These are phyloP conservation scores for Germaria angustata DNA, from an alignment of 2,888 invertebrate genomes.

Conservation along the genomic window DNA sequence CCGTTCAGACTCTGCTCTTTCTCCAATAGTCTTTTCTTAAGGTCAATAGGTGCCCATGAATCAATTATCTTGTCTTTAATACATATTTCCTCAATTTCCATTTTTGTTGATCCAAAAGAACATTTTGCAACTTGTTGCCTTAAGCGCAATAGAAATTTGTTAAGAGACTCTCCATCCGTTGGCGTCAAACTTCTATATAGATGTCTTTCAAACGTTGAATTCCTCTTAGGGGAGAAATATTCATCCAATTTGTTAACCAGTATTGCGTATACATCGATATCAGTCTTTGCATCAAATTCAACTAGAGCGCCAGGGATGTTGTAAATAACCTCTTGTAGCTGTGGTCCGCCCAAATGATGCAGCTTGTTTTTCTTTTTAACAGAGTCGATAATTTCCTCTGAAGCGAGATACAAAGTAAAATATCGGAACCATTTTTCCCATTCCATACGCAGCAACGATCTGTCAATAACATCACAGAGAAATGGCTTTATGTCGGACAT, in stretches of 20 bases:
- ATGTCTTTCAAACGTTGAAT: constrained; percentile 70
- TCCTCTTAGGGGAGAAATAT: no score
- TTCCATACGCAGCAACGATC: constrained; percentile 53
- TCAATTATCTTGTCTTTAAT: constrained; percentile 43
- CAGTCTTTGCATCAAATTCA: no score
- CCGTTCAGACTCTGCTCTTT: constrained; percentile 42
- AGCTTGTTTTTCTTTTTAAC: constrained; percentile 1
- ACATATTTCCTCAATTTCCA: background rate
- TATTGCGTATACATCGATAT: no score
- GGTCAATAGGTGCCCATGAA: constrained; percentile 53
- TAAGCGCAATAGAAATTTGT: constrained; percentile 34
- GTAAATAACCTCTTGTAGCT: background rate
- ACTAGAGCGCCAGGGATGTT: constrained; percentile 19
- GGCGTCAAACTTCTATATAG: constrained; percentile 66
- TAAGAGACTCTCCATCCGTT: constrained; percentile 3
- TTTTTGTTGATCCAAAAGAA: constrained; percentile 2
- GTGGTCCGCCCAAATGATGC: constrained; percentile 11
- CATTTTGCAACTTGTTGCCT: constrained; percentile 34
- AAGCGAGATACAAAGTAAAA: constrained; percentile 45
- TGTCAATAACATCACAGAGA: constrained; percentile 59
- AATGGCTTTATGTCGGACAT: constrained; percentile 26
- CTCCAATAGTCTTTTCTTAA: constrained; percentile 52
- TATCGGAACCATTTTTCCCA: constrained; percentile 58
- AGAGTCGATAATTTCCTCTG: background rate
- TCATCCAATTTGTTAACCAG: no score